Evolutionary conservation across 2,797 vertebrate genomes (phyloP).

Genomic region (Microchirus variegatus): DNA sequence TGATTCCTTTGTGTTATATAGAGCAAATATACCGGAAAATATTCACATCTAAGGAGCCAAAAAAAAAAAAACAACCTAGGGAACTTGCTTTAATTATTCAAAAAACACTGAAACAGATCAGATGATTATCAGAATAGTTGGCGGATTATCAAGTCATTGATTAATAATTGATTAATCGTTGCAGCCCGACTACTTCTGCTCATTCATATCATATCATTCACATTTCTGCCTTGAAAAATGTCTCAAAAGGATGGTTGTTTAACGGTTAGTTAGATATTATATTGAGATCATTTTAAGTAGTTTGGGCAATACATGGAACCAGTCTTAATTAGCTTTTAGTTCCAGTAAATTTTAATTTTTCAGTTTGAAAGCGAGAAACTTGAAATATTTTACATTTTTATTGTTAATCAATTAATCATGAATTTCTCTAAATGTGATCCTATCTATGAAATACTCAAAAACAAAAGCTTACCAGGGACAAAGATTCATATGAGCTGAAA

Average conservation of each 20-base stretch:
- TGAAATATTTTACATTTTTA: background rate
- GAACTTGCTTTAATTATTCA: too few relatives aligned
- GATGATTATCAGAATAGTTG: too few relatives aligned
- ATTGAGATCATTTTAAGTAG: background rate
- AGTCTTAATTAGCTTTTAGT: background rate
- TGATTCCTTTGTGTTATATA: too few relatives aligned
- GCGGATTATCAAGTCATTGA: too few relatives aligned
- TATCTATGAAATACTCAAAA: background rate
- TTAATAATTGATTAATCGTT: too few relatives aligned
- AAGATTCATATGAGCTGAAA: conserved; percentile 7
- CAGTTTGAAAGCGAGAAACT: background rate
- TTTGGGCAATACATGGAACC: background rate
- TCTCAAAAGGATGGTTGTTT: background rate
- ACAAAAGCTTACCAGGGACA: conserved; percentile 3
- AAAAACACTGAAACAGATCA: too few relatives aligned
- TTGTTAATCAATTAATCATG: conserved; percentile 9
- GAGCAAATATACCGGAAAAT: too few relatives aligned
- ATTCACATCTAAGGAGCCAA: too few relatives aligned
- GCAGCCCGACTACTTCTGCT: too few relatives aligned
- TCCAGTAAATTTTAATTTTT: background rate
- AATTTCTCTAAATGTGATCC: background rate
- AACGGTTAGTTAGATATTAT: background rate
- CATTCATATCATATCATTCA: too few relatives aligned
- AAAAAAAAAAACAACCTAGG: too few relatives aligned
- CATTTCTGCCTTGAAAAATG: too few relatives aligned